Conservation (phyloP, 2,888 invertebrate genomes). For the Lasioglossum malachurum region DNA sequence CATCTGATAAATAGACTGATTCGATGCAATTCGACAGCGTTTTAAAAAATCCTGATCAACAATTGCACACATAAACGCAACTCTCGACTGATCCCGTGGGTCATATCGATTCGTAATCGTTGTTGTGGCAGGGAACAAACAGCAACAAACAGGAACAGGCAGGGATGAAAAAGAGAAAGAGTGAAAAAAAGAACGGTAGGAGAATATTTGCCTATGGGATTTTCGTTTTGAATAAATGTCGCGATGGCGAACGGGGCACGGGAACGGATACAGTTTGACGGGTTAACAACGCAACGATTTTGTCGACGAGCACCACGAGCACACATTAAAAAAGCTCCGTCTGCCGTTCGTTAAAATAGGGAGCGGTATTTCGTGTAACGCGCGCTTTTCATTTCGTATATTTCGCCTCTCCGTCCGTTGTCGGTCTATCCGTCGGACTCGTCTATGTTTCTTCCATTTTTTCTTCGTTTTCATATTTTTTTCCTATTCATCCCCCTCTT, state of each 20-base stretch:
- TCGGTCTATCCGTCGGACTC: background rate
- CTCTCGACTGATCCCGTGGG: background rate
- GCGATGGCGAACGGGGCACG: slow-evolving; percentile 14
- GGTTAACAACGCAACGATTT: slow-evolving; percentile 40
- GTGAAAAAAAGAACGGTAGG: background rate
- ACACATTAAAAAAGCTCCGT: slow-evolving; percentile 30
- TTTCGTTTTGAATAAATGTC: slow-evolving; percentile 54
- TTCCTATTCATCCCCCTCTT: background rate
- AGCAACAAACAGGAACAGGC: background rate
- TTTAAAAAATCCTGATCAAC: too few species aligned
- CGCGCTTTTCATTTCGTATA: slow-evolving; percentile 14
- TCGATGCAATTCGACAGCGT: too few species aligned
- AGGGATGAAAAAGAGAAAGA: background rate
- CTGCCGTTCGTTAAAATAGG: slow-evolving; percentile 35
- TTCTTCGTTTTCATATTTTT: background rate
- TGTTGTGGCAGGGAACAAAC: background rate
- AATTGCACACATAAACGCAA: too few species aligned
- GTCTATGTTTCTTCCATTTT: background rate
- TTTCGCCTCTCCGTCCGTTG: background rate
- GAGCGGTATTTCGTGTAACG: slow-evolving; percentile 33
- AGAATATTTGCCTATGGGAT: slow-evolving; percentile 49
- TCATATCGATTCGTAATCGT: background rate
- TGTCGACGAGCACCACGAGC: slow-evolving; percentile 6
- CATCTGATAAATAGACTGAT: too few species aligned
- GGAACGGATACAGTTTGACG: slow-evolving; percentile 38